Conservation (phyloP, 2,797 vertebrate genomes). For the Pteropus rufus region DNA sequence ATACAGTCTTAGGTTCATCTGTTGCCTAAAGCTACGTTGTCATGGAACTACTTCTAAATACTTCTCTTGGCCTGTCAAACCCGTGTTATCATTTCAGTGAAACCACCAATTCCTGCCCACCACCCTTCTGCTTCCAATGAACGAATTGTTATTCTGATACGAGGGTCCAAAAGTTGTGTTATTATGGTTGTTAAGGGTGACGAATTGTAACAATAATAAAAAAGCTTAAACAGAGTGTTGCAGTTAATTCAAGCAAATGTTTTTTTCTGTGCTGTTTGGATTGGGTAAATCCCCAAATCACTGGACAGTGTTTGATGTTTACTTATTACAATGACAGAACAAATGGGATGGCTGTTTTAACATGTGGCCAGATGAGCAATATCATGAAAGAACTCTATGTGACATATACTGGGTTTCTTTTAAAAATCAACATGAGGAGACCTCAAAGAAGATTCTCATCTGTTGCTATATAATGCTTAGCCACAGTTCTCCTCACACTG, state of each 20-base stretch:
- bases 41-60: not conserved
- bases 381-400: not conserved
- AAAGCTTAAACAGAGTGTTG: not conserved
- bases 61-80: not conserved
- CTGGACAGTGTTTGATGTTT: not conserved
- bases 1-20: not conserved
- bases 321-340: not conserved
- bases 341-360: not conserved
- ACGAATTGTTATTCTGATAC: not conserved
- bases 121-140: not conserved
- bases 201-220: not conserved
- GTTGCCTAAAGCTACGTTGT: not conserved
- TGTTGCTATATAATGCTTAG: not conserved
- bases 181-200: not conserved
- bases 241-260: not conserved
- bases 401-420: not conserved
- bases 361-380: not conserved
- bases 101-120: not conserved
- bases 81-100: not conserved
- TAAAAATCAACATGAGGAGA: not conserved
- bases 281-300: conserved; percentile 30
- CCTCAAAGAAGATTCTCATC: not conserved
- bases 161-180: not conserved
- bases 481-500: not conserved
- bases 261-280: not conserved